A percentile compares a stretch with the other conserved stretches of the same genome.
Evolutionary conservation across 2,888 invertebrate genomes (phyloP).

Genomic region (Himalopsyche anomala): DNA sequence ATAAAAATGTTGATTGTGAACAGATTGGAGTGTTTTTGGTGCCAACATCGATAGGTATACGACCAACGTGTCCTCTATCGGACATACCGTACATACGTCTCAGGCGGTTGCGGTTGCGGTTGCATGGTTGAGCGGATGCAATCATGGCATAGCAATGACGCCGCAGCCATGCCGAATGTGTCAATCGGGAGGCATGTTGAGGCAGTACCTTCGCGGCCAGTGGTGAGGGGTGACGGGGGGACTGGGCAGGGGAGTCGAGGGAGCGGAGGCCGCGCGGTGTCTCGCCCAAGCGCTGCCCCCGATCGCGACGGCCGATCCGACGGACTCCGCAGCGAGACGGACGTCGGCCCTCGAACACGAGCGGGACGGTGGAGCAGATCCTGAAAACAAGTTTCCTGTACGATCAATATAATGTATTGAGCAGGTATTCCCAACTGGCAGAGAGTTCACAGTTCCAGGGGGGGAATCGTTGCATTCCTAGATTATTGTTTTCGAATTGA

Average conservation of each 20-base stretch:
- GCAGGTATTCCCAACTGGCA: neutral
- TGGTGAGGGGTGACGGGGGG: slow-evolving; percentile 87
- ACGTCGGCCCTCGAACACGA: slow-evolving; percentile 84
- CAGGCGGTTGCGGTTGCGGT: slow-evolving; percentile 2
- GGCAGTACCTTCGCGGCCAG: slow-evolving; percentile 72
- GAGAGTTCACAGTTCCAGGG: too few species aligned
- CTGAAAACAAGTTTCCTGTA: slow-evolving; percentile 69
- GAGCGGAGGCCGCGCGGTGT: slow-evolving; percentile 83
- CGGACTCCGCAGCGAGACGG: slow-evolving; percentile 78
- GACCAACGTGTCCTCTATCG: slow-evolving; percentile 1
- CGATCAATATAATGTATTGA: neutral
- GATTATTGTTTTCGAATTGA: too few species aligned
- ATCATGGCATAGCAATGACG: slow-evolving; percentile 26
- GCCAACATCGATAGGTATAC: slow-evolving; percentile 20
- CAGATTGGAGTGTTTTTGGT: neutral
- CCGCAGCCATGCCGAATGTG: neutral
- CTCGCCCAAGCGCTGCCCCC: slow-evolving; percentile 78
- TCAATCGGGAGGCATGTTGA: slow-evolving; percentile 24
- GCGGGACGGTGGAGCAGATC: slow-evolving; percentile 84
- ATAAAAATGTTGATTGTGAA: neutral
- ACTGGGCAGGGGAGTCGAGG: slow-evolving; percentile 84
- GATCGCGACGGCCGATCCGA: slow-evolving; percentile 79
- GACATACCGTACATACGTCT: slow-evolving; percentile 10
- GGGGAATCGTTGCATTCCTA: too few species aligned
- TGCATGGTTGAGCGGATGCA: neutral